phyloP scores from a whole-genome alignment of 1,140 invertebrate genomes.

The Neoseiulus cucumeris region DNA sequence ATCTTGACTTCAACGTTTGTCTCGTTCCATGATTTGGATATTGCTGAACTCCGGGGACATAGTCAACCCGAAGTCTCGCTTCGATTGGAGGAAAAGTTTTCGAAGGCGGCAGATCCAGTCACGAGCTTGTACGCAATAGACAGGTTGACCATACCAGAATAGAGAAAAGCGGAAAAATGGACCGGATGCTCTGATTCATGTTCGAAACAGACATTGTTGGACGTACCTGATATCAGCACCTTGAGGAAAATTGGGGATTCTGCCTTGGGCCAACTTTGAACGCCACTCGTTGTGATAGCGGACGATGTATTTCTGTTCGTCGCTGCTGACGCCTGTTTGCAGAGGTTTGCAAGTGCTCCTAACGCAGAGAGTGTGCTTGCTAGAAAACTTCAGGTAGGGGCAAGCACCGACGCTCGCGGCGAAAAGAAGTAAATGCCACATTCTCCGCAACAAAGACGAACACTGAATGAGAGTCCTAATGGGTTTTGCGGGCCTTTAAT shows the following conservation, averaged over 20 bases:
- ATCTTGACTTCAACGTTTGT: too few species aligned
- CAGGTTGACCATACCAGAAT: too few species aligned
- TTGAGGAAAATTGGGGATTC: background rate
- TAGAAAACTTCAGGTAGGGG: background rate
- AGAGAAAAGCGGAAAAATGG: background rate
- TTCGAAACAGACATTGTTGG: background rate
- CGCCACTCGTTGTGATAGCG: slow-evolving; percentile 6
- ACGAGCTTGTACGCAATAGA: too few species aligned
- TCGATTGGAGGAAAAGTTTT: too few species aligned
- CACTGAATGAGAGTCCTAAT: too few species aligned
- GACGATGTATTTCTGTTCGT: background rate
- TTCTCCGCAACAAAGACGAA: too few species aligned
- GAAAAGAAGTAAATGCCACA: too few species aligned
- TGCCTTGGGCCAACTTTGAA: background rate
- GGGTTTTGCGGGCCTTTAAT: too few species aligned
- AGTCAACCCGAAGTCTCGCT: too few species aligned
- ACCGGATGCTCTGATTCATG: background rate
- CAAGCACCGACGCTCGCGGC: background rate
- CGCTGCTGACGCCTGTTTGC: background rate
- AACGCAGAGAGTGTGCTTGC: background rate
- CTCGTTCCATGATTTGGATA: too few species aligned
- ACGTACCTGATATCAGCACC: background rate
- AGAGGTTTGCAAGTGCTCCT: background rate
- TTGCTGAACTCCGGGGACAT: too few species aligned
- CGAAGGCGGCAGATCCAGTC: too few species aligned